Evolutionary conservation across 2,797 vertebrate genomes (phyloP).

Genomic region (Sebastes vulpes): DNA sequence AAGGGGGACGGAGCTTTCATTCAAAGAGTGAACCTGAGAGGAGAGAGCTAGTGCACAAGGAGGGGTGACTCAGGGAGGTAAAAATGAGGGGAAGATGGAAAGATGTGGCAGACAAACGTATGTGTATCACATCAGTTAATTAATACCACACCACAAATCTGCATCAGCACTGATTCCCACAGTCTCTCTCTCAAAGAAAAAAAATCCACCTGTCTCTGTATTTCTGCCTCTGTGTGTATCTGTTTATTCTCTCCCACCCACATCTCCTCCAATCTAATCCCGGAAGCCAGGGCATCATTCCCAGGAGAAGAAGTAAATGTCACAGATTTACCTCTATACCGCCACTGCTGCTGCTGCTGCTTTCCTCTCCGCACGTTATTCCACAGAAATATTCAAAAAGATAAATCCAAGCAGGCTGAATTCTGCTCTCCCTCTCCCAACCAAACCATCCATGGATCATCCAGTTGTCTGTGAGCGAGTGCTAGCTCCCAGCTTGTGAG

Average conservation of each 20-base stretch:
- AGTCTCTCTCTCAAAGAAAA: slow-evolving; percentile 6
- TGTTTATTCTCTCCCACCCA: slow-evolving; percentile 66
- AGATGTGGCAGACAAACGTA: slow-evolving; percentile 30
- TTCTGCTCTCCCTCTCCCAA: slow-evolving; percentile 46
- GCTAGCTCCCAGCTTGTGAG: slow-evolving; percentile 69
- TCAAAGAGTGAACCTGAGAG: slow-evolving; percentile 24
- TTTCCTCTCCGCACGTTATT: slow-evolving; percentile 56
- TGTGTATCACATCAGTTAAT: slow-evolving; percentile 52
- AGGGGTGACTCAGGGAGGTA: slow-evolving; percentile 26
- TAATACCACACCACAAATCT: slow-evolving; percentile 59
- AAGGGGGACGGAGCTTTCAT: neutral
- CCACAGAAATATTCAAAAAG: slow-evolving; percentile 63
- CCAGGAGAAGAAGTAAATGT: slow-evolving; percentile 73
- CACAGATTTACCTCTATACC: slow-evolving; percentile 79
- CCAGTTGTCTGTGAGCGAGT: slow-evolving; percentile 85
- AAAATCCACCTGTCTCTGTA: slow-evolving; percentile 62
- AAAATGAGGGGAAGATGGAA: slow-evolving; percentile 23
- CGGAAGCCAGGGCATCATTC: slow-evolving; percentile 76
- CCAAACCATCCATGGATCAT: slow-evolving; percentile 78
- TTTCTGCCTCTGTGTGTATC: slow-evolving; percentile 57
- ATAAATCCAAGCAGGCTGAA: slow-evolving; percentile 67
- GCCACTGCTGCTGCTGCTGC: slow-evolving; percentile 12
- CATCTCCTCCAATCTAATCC: slow-evolving; percentile 74
- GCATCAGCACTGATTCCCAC: slow-evolving; percentile 50
- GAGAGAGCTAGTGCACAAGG: slow-evolving; percentile 5